These are phyloP conservation scores for Lasaia peninsularis DNA, from an alignment of 1,140 invertebrate genomes.

Conservation along the genomic window DNA sequence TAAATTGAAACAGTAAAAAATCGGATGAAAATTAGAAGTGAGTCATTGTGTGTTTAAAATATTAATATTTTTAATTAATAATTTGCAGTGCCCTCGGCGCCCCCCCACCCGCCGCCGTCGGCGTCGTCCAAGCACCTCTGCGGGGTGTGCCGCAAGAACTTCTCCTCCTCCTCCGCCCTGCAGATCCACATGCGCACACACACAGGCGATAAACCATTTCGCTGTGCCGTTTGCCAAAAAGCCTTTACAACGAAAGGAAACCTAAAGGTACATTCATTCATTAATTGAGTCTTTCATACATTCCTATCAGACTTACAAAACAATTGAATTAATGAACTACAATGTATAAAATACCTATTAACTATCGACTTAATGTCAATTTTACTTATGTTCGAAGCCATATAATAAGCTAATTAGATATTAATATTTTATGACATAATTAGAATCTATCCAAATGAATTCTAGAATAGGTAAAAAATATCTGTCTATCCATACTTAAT, in stretches of 20 bases:
- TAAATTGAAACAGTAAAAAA: no score
- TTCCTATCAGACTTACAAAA: not conserved
- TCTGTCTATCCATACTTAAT: not conserved
- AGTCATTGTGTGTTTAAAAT: no score
- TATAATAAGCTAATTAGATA: not conserved
- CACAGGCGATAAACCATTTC: constrained; percentile 98
- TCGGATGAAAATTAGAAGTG: no score
- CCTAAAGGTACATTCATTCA: constrained; percentile 89
- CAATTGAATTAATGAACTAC: no score
- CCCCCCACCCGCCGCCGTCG: constrained; percentile 60
- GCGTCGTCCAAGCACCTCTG: constrained; percentile 92
- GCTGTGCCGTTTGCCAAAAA: constrained; percentile 95
- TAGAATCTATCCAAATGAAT: no score
- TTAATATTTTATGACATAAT: not conserved
- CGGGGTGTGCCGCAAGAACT: constrained; percentile 97
- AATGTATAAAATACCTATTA: no score
- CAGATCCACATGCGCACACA: constrained; percentile 99
- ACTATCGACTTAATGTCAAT: not conserved
- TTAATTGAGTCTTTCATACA: no score
- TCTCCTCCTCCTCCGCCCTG: constrained; percentile 95
- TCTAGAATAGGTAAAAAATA: no score
- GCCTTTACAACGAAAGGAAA: constrained; percentile 99
- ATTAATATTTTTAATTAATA: constrained; percentile 1
- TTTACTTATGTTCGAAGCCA: not conserved
- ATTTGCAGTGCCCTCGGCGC: constrained; percentile 48